phyloP scores from a whole-genome alignment of 2,797 vertebrate genomes.

The Pipistrellus kuhlii region DNA sequence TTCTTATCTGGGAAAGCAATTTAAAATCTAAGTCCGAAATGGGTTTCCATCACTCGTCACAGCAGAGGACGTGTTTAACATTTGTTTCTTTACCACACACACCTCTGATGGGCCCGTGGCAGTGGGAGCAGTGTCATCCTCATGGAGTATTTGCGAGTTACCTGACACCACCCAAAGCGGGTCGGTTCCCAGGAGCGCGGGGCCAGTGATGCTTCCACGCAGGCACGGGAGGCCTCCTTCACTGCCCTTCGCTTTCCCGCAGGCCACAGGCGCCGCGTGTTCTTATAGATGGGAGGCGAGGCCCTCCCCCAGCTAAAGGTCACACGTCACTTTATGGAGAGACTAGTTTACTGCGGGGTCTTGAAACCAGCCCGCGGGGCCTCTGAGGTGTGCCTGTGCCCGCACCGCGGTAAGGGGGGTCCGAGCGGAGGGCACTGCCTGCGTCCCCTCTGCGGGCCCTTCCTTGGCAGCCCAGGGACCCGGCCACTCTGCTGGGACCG shows the following conservation, averaged over 20 bases:
- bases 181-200: background rate
- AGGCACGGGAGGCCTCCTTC: background rate
- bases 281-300: background rate
- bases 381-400: background rate
- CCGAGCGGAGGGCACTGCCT: background rate
- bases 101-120: background rate
- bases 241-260: background rate
- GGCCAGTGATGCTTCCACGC: background rate
- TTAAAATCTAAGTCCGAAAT: conserved; percentile 47
- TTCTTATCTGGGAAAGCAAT: background rate
- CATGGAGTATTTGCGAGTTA: background rate
- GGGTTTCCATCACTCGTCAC: background rate
- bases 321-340: background rate
- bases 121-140: background rate
- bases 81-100: background rate
- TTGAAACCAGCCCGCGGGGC: no score
- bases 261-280: background rate
- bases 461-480: background rate
- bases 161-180: background rate
- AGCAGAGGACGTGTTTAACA: background rate
- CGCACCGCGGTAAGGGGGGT: background rate
- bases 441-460: background rate
- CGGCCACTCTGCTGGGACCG: background rate
- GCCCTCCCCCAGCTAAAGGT: background rate
- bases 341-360: background rate